Evolutionary conservation across 2,113 vertebrate genomes (phyloP).

Genomic region (Turdus rufiventris): DNA sequence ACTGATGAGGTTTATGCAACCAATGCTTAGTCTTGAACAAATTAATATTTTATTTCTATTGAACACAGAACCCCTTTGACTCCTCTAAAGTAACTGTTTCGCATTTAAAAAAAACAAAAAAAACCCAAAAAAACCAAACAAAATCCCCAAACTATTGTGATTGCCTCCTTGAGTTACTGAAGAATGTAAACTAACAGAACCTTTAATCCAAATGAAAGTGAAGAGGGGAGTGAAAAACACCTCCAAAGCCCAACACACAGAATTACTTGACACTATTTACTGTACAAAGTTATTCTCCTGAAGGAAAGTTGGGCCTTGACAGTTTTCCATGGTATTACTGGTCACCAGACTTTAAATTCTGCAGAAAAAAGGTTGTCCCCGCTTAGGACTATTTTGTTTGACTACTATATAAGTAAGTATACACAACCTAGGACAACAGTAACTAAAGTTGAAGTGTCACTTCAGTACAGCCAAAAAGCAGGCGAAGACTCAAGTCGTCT

Average conservation of each 20-base stretch:
- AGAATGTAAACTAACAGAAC: neutral
- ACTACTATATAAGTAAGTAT: neutral
- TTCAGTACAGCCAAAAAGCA: neutral
- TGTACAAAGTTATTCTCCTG: neutral
- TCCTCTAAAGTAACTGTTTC: neutral
- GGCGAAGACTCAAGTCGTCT: neutral
- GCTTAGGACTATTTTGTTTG: neutral
- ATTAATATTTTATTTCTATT: neutral
- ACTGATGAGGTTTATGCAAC: neutral
- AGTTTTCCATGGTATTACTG: neutral
- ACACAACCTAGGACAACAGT: neutral
- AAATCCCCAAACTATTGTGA: neutral
- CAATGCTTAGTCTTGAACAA: neutral
- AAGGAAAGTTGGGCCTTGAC: neutral
- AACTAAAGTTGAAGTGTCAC: fast-evolving
- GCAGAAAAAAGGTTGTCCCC: neutral
- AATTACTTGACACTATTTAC: neutral
- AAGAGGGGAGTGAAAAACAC: neutral
- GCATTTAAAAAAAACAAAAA: neutral
- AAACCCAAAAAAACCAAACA: neutral
- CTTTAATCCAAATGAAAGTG: neutral
- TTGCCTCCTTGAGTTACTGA: neutral
- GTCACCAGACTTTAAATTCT: neutral
- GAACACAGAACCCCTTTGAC: fast-evolving
- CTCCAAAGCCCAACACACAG: neutral